Base-by-base conservation (phyloP, 2,888 invertebrate genomes). In the Steinernema scapterisci region DNA sequence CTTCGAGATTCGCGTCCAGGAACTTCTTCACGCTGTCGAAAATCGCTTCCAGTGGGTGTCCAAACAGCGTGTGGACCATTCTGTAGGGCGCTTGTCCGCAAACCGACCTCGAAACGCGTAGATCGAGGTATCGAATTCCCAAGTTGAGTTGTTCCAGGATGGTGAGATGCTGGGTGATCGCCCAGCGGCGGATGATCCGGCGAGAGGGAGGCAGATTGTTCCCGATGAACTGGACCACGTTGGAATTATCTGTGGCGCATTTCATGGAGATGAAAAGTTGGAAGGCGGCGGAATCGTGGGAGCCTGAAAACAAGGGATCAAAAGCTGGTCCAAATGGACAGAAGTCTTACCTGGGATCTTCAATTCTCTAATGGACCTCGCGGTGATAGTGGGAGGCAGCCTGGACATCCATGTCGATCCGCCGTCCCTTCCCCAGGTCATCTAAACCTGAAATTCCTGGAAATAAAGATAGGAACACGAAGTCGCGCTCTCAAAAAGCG, bases 81-180 rank as follows among this genome's bases (percentile, higher is more conserved):
- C 63, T 25, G 31, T 63, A 63, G 31, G 31, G 38, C 63, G 16
- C 63, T 16, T 48, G 16, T n/a, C 76, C 76, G 45, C 73, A 6
- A 3, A 79, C 77, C 0, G 80, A 70, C 19, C 78, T 78, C 1
- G 76, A 76, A 31, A 81, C 70, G 2, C 83, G 81, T 3, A 83
- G 70, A 74, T 83, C 83, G 9, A 83, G 73, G 52, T 79, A 83
- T 1, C 83, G 81, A 9, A 83, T 73, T 16, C 83, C 83, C 9
- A 71, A 19, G 2, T 63, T 23, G 0, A 83, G 75, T 73, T 83
- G 83, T 9, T 80, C 77, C 0, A 45, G 25, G 43, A 80, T 76
- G 0, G 73, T 11, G 25, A 77, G 48, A 3, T 54, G 52, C 79
- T 82, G 83, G 11, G 83, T 83, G 23, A 80, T 70, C 9, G 80